Evolutionary conservation across 2,797 vertebrate species (phyloP), one percentile per base, ranked within the genome.

Genomic region (Mastacembelus armatus): DNA sequence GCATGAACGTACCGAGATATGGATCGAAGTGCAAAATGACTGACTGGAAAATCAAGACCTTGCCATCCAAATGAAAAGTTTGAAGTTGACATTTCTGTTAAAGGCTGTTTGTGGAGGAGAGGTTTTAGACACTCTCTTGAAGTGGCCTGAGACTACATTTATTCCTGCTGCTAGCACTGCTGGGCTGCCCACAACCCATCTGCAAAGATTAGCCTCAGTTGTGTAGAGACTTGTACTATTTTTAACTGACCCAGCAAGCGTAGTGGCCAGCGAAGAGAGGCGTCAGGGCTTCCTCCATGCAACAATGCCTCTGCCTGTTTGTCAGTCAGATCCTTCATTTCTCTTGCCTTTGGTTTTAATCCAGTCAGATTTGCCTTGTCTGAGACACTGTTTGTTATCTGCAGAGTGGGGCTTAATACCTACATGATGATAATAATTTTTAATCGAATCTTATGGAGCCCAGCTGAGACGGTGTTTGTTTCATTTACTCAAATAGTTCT

Each of bases 171-270:
- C 77, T 84, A 24, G 70, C 77, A 71, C 72, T 21, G 36, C 80
- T 39, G 65, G 3, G 39, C 75, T 66, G 71, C 79, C 68, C 85
- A 79, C 83, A 73, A 74, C 87, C 89, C 87, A 89, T 91, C 91
- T 88, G 84, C 84, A 88, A 80, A 85, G 81, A 92, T 90, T 87
- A 91, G 86, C 89, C 82, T 90, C 87, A 90, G 68, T 88, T 78
- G 76, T 78, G 76, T 80, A 16, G 64, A 84, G 81, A 76, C 78
- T 78, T 63, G 73, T 59, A 79, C 91, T 91, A 91, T 91, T 90
- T 91, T 85, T 92, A 91, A 85, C 88, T 88, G 90, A 91, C 91
- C 92, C 69, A 91, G 78, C 88, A 80, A 85, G 71, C 78, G 65
- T 66, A 64, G 70, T 65, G 75, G 77, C 68, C 84, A 60, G 66